These are phyloP conservation scores for Terrapene triunguis DNA, from an alignment of 2,113 vertebrate species.

Conservation along the genomic window DNA sequence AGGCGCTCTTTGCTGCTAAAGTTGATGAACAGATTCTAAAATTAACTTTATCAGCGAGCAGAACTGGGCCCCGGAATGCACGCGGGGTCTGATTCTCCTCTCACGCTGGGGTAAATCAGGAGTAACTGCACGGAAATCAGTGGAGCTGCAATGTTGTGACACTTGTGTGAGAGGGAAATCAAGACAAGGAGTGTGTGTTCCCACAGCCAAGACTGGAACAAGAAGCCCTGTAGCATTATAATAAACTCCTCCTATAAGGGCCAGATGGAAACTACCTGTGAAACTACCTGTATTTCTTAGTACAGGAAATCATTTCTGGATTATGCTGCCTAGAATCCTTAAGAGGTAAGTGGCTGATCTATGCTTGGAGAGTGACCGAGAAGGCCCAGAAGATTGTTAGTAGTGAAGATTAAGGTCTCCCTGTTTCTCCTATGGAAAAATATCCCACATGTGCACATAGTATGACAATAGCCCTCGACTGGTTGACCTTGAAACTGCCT, in stretches of 20 bases:
- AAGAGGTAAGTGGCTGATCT: background rate
- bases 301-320: background rate
- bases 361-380: background rate
- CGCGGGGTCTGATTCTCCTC: background rate
- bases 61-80: background rate
- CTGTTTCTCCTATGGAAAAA: background rate
- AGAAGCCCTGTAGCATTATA: background rate
- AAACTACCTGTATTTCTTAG: background rate
- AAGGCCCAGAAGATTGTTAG: background rate
- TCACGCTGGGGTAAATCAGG: background rate
- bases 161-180: background rate
- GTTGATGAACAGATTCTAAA: background rate
- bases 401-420: background rate
- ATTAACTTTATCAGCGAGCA: background rate
- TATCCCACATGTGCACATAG: fast-evolving
- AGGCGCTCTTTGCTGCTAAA: background rate
- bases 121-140: background rate
- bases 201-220: background rate
- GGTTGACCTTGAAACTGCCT: background rate
- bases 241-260: background rate
- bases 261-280: background rate
- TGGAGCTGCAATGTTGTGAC: background rate
- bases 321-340: background rate
- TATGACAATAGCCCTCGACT: background rate
- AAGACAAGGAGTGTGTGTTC: background rate